phyloP scores from a whole-genome alignment of 2,113 vertebrate genomes.

The Amphilophus citrinellus region DNA sequence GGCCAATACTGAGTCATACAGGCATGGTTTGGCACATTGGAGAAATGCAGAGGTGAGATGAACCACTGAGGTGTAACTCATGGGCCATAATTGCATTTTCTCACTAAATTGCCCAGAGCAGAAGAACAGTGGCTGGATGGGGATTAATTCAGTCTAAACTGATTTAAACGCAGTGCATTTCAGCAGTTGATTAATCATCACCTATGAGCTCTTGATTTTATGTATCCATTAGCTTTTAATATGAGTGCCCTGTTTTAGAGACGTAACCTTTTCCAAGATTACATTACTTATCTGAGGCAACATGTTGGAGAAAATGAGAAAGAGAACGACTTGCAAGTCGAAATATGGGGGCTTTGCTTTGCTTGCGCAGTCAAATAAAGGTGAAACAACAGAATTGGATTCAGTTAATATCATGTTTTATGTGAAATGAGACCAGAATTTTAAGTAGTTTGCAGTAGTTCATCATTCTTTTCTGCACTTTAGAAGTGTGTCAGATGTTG shows the following conservation, averaged over 20 bases:
- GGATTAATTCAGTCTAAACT: constrained; percentile 83
- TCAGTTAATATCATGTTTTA: constrained; percentile 53
- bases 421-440: constrained; percentile 28
- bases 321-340: constrained; percentile 2
- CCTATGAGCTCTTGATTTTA: constrained; percentile 81
- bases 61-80: constrained; percentile 78
- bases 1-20: constrained; percentile 42
- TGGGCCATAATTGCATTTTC: constrained; percentile 82
- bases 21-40: constrained; percentile 37
- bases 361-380: constrained; percentile 60
- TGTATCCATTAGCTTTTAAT: constrained; percentile 81
- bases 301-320: constrained; percentile 52
- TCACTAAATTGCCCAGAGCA: constrained; percentile 81
- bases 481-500: constrained; percentile 11
- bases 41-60: constrained; percentile 66
- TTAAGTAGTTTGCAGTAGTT: constrained; percentile 37
- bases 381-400: constrained; percentile 43
- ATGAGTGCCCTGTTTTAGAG: constrained; percentile 78
- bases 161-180: constrained; percentile 79
- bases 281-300: constrained; percentile 76
- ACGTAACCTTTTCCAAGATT: constrained; percentile 77
- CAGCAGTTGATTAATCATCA: constrained; percentile 82
- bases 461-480: constrained; percentile 7
- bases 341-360: constrained; percentile 7
- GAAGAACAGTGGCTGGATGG: constrained; percentile 68